Conservation (phyloP, 2,113 vertebrate genomes). For the Petromus typicus region DNA sequence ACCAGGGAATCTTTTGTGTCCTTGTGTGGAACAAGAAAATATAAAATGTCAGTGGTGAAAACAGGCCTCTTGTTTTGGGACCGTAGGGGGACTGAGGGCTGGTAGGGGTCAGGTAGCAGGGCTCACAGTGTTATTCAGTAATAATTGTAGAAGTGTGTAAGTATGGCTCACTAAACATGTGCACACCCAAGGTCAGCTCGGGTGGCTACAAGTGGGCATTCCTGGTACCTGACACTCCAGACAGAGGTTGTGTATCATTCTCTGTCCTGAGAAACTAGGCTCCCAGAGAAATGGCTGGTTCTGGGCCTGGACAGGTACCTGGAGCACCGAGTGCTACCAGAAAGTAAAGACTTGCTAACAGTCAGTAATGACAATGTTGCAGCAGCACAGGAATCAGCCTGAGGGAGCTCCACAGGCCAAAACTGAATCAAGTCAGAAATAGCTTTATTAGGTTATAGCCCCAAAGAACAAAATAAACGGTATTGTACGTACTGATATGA, state of each 20-base stretch:
- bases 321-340: neutral
- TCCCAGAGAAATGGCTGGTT: neutral
- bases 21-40: neutral
- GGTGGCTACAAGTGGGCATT: neutral
- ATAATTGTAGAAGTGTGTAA: neutral
- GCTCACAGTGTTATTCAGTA: neutral
- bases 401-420: neutral
- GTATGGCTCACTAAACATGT: neutral
- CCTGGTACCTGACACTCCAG: neutral
- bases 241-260: neutral
- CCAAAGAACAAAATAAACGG: neutral
- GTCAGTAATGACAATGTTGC: too few species aligned
- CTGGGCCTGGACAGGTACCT: neutral
- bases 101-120: neutral
- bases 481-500: neutral
- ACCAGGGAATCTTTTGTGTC: neutral
- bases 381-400: neutral
- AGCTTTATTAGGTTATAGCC: neutral
- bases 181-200: neutral
- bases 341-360: neutral
- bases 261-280: neutral
- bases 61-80: neutral
- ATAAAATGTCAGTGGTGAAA: neutral
- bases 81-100: neutral
- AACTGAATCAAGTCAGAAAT: neutral